Percentiles rank a stretch among this genome's conserved stretches.
Evolutionary conservation across 2,888 invertebrate genomes (phyloP).

Genomic region (Caenorhabditis sp.): DNA sequence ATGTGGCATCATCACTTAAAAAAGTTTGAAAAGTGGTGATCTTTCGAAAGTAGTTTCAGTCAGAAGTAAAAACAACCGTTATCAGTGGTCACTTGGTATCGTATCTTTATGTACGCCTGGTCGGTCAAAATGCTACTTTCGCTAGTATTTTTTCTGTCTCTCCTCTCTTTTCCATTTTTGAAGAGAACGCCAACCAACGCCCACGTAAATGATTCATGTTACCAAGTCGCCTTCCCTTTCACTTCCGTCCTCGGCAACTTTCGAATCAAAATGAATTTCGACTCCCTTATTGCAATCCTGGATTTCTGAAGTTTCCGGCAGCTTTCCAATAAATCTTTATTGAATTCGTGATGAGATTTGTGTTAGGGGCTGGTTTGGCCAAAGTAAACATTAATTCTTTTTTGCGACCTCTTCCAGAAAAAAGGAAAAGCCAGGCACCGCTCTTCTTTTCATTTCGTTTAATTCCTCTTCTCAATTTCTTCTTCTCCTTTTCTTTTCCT

Average conservation of each 20-base stretch:
- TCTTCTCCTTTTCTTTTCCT: not conserved
- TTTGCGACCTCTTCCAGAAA: slow-evolving; percentile 29
- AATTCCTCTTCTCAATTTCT: slow-evolving; percentile 43
- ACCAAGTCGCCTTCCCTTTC: slow-evolving; percentile 13
- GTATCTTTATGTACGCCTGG: slow-evolving; percentile 1
- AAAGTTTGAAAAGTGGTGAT: slow-evolving; percentile 40
- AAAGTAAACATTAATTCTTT: slow-evolving; percentile 48
- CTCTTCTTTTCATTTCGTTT: slow-evolving; percentile 25
- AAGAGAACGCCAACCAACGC: slow-evolving; percentile 40
- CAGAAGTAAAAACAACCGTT: slow-evolving; percentile 27
- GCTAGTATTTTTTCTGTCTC: slow-evolving; percentile 17
- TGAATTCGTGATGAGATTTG: slow-evolving; percentile 53
- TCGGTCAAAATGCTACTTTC: slow-evolving; percentile 16
- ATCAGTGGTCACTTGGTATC: not conserved
- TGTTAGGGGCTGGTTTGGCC: slow-evolving; percentile 15
- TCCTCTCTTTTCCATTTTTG: slow-evolving; percentile 9
- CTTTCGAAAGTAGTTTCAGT: slow-evolving; percentile 23
- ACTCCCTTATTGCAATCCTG: slow-evolving; percentile 4
- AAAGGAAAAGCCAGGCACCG: slow-evolving; percentile 15
- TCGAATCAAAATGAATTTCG: slow-evolving; percentile 1
- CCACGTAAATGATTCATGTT: slow-evolving; percentile 38
- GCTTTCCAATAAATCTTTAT: slow-evolving; percentile 27
- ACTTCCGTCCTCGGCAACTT: not conserved
- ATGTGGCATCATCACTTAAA: slow-evolving; percentile 53
- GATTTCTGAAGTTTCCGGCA: slow-evolving; percentile 3